Evolutionary conservation across 2,797 vertebrate species (phyloP).

Genomic region (Rhyacichthys aspro): DNA sequence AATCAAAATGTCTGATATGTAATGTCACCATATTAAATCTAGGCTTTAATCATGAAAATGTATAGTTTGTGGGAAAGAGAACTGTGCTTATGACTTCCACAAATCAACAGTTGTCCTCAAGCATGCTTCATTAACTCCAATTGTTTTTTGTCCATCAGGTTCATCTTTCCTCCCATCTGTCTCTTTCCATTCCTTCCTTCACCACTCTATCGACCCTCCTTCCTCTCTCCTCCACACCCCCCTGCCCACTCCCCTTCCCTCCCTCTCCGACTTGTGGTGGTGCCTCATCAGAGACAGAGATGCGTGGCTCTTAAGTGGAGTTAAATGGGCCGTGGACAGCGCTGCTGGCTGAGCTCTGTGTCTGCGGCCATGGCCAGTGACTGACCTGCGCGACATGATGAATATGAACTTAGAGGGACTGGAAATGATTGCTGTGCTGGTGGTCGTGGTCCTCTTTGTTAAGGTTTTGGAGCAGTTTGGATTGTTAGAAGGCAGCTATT

Average conservation of each 20-base stretch:
- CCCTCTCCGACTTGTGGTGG: slow-evolving; percentile 45
- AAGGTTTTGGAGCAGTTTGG: slow-evolving; percentile 98
- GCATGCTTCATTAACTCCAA: not conserved
- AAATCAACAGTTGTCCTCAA: not conserved
- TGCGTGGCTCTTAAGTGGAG: slow-evolving; percentile 79
- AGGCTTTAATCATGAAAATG: too few species aligned
- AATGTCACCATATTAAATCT: too few species aligned
- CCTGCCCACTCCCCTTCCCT: slow-evolving; percentile 28
- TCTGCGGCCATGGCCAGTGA: slow-evolving; percentile 76
- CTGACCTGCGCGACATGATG: slow-evolving; percentile 84
- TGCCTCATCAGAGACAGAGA: slow-evolving; percentile 68
- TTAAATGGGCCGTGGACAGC: slow-evolving; percentile 82
- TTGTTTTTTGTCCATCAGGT: not conserved
- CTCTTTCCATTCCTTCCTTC: slow-evolving; percentile 33
- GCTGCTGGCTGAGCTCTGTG: slow-evolving; percentile 66
- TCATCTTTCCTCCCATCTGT: slow-evolving; percentile 33
- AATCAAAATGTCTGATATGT: too few species aligned
- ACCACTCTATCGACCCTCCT: slow-evolving; percentile 26
- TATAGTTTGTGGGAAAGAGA: not conserved
- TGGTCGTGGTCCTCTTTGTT: slow-evolving; percentile 94
- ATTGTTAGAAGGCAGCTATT: slow-evolving; percentile 89
- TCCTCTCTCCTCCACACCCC: slow-evolving; percentile 52
- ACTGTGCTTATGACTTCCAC: not conserved
- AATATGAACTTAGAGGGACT: slow-evolving; percentile 97
- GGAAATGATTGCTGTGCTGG: slow-evolving; percentile 96